Percentiles rank a stretch among this genome's conserved stretches.
phyloP scores from a whole-genome alignment of 2,888 invertebrate genomes.

The Argyra leucocephala region DNA sequence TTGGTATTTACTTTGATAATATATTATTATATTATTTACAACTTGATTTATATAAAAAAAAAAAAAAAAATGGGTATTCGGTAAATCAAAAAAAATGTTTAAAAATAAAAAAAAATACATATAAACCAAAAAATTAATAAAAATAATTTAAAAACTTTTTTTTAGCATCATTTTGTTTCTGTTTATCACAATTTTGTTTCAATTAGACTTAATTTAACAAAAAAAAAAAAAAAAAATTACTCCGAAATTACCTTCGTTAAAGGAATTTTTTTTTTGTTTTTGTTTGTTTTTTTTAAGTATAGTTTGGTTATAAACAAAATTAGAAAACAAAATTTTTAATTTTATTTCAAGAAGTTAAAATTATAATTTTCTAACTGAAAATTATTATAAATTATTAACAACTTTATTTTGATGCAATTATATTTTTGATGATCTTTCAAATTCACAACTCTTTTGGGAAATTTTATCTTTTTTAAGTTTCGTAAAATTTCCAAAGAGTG shows the following conservation, averaged over 20 bases:
- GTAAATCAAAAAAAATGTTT: conserved; percentile 13
- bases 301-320: not conserved
- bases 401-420: too few relatives aligned
- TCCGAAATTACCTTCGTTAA: conserved; percentile 3
- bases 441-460: not conserved
- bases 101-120: conserved; percentile 9
- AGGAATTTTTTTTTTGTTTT: not conserved
- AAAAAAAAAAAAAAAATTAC: not conserved
- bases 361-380: not conserved
- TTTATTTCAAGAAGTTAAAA: not conserved
- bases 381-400: not conserved
- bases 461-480: not conserved
- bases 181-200: not conserved
- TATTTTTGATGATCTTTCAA: not conserved
- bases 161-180: not conserved
- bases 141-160: not conserved
- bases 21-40: not conserved
- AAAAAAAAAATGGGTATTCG: conserved; percentile 10
- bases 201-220: not conserved
- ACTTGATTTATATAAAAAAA: not conserved
- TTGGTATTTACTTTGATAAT: too few relatives aligned
- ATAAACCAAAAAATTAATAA: conserved; percentile 13
- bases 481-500: not conserved
- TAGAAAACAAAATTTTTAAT: not conserved
- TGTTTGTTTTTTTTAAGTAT: not conserved